Percentiles rank a stretch among this genome's conserved stretches.
Conservation (phyloP, 2,797 vertebrate species). For the Typhlichthys subterraneus region DNA sequence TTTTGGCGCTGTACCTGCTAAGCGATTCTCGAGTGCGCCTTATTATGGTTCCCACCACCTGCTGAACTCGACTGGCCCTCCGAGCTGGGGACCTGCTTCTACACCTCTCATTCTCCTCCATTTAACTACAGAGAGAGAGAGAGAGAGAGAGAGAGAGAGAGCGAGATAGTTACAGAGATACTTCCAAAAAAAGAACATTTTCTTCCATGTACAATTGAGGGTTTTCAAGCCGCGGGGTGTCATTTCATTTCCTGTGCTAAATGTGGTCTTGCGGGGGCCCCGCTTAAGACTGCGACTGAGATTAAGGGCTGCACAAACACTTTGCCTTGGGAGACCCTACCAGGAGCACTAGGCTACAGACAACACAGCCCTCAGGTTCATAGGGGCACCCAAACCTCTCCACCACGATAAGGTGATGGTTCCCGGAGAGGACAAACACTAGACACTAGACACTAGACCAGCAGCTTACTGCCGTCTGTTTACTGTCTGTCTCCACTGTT, state of each 20-base stretch:
- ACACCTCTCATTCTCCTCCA: constrained; percentile 86
- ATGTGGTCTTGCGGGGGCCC: too few relatives aligned
- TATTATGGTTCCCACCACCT: constrained; percentile 96
- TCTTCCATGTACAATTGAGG: too few relatives aligned
- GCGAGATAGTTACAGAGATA: constrained; percentile 1
- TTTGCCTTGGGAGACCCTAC: too few relatives aligned
- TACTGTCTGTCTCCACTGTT: constrained; percentile 21
- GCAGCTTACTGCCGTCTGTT: constrained; percentile 21
- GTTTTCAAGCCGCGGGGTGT: too few relatives aligned
- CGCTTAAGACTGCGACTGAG: too few relatives aligned
- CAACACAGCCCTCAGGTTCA: too few relatives aligned
- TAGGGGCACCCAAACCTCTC: too few relatives aligned
- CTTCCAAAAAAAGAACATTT: constrained; percentile 1
- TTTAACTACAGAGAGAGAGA: constrained; percentile 71
- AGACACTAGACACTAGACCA: constrained; percentile 14
- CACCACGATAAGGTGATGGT: too few relatives aligned
- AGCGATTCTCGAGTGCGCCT: constrained; percentile 88
- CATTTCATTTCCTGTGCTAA: too few relatives aligned
- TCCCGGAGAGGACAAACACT: background rate
- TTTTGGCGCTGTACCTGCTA: constrained; percentile 78
- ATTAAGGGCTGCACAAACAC: too few relatives aligned
- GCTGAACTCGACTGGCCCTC: constrained; percentile 90
- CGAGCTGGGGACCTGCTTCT: constrained; percentile 86
- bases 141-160: constrained; percentile 3
- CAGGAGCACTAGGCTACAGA: too few relatives aligned